Evolutionary conservation across 1,140 invertebrate species (phyloP).

Genomic region (Globodera rostochiensis): DNA sequence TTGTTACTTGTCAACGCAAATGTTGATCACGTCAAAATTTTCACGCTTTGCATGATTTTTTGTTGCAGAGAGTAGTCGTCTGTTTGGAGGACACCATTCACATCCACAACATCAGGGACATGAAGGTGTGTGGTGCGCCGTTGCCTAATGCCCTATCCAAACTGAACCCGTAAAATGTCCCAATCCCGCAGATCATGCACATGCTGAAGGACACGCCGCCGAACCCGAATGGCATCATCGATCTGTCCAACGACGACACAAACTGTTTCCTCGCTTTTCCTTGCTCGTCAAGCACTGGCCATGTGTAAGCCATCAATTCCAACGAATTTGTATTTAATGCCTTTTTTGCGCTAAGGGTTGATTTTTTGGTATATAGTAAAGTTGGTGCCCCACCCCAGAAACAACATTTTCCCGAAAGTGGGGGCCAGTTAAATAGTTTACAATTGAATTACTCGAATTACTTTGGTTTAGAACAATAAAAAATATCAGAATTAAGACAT

Average conservation of each 20-base stretch:
- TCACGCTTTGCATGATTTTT: not conserved
- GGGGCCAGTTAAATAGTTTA: too few relatives aligned
- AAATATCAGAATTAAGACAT: conserved; percentile 74
- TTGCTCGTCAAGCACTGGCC: conserved; percentile 68
- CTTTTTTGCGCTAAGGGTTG: too few relatives aligned
- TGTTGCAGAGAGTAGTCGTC: conserved; percentile 82
- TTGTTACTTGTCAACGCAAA: too few relatives aligned
- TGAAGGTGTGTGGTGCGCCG: conserved; percentile 77
- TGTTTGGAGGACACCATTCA: conserved; percentile 95
- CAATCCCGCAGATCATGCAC: conserved; percentile 72
- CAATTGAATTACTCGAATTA: too few relatives aligned
- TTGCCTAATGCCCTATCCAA: not conserved
- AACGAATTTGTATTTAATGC: too few relatives aligned
- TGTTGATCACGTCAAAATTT: conserved; percentile 5
- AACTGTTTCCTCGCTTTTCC: conserved; percentile 95
- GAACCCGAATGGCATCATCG: conserved; percentile 87
- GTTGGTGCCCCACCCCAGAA: too few relatives aligned
- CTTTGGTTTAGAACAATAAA: too few relatives aligned
- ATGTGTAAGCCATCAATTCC: conserved; percentile 32
- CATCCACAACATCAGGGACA: conserved; percentile 97
- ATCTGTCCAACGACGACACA: conserved; percentile 82
- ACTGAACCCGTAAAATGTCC: not conserved
- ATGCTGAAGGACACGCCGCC: conserved; percentile 95
- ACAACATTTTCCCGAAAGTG: too few relatives aligned
- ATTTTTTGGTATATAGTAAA: too few relatives aligned